These are phyloP conservation scores for Alviniconcha marisindica DNA, from an alignment of 1,140 invertebrate genomes.

Conservation along the genomic window DNA sequence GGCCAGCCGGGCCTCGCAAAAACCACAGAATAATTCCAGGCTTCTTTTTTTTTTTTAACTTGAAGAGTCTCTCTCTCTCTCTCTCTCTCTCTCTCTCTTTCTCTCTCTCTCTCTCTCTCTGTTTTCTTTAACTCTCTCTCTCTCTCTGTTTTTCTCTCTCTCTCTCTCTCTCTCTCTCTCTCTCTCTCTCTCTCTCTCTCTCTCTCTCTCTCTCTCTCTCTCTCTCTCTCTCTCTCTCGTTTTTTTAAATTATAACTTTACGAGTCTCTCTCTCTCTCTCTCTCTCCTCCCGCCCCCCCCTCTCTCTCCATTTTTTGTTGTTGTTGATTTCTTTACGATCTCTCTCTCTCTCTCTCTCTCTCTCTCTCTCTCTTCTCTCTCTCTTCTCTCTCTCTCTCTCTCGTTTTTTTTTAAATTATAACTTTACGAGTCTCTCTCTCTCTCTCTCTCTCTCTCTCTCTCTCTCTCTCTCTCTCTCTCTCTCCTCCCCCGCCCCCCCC, in stretches of 20 bases:
- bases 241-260: no score
- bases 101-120: not conserved
- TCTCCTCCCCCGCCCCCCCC: not conserved
- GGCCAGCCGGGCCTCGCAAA: not conserved
- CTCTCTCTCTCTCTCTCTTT: not conserved
- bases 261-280: not conserved
- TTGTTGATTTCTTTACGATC: no score
- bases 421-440: not conserved
- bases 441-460: conserved; percentile 2
- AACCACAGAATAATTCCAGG: not conserved
- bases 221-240: not conserved
- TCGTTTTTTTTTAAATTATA: not conserved
- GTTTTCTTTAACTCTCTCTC: not conserved
- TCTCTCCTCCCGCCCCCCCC: not conserved
- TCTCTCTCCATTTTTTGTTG: conserved; percentile 5
- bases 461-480: not conserved
- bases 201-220: not conserved
- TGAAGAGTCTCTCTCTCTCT: no score
- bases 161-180: conserved; percentile 3
- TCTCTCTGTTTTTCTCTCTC: not conserved
- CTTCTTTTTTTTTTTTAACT: not conserved
- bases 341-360: not conserved
- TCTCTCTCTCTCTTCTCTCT: not conserved
- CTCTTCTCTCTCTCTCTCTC: not conserved
- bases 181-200: not conserved